Conservation (phyloP, 1,140 invertebrate species). For the Venustaconcha ellipsiformis region DNA sequence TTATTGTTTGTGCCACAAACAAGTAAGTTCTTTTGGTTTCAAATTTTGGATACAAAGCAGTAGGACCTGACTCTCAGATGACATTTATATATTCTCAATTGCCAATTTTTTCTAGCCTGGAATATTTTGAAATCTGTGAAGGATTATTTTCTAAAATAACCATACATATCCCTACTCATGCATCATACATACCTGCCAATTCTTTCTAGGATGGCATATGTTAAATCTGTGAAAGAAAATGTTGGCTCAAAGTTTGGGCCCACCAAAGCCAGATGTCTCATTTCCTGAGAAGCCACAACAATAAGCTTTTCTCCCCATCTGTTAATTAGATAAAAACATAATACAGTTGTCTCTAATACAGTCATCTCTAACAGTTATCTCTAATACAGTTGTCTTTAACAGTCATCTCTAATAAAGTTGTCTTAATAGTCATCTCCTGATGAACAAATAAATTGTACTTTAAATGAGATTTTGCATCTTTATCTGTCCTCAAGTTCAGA, state of each 20-base stretch:
- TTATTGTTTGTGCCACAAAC: too few species aligned
- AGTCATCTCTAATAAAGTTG: too few species aligned
- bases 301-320: slow-evolving; percentile 29
- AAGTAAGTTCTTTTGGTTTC: too few species aligned
- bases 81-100: not conserved
- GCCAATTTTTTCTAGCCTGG: not conserved
- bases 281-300: slow-evolving; percentile 13
- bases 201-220: slow-evolving; percentile 16
- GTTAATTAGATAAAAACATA: not conserved
- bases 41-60: too few species aligned
- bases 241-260: slow-evolving; percentile 13
- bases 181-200: slow-evolving; percentile 18
- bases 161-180: not conserved
- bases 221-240: slow-evolving; percentile 1
- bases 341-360: too few species aligned
- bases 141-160: not conserved
- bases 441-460: too few species aligned
- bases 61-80: not conserved
- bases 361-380: too few species aligned
- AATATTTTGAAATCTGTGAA: not conserved
- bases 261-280: not conserved
- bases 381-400: too few species aligned
- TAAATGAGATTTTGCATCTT: too few species aligned
- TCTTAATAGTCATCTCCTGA: too few species aligned
- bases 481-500: too few species aligned